Base-by-base conservation (phyloP, 2,113 vertebrate genomes). In the Cettia cetti region DNA sequence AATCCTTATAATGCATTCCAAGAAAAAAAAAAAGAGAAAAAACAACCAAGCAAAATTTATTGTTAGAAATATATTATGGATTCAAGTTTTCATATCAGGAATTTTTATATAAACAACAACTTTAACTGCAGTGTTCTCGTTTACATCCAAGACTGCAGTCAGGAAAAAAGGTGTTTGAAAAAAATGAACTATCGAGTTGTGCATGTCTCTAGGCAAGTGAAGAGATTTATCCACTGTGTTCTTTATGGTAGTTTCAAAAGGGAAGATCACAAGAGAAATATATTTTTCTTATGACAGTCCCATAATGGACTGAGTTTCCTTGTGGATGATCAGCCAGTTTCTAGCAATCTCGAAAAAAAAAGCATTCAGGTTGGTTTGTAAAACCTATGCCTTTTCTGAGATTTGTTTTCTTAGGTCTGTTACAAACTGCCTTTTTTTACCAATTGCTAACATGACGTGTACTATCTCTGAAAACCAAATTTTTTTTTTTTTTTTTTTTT, bases 381-480 rank as follows among this genome's bases (percentile, higher is more conserved):
- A 97, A 97, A 92, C 37, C 30, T 35, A 39, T n/a, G 63, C 45
- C 45, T 95, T 96, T 96, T 92, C 70, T 77, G 57, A 92, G 78
- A 95, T 96, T 96, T 95, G 15, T 81, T 94, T 96, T 82, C 44
- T 90, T 64, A 54, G 19, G 17, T 89, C 59, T 77, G 8, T 79
- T 70, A 79, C 22, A 93, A 94, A 68, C 33, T 52, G 71, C 18
- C 4, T 50, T 15, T 24, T 8, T 75, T 59, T 40, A 20, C 15
- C 61, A 50, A 16, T n/a, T 61, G n/a, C 64, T 95, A 20, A 79
- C 28, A 92, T 50, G 68, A 31, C 10, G n/a, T 76, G 23, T 8
- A 4, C 9, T 82, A 23, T 84, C 27, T 95, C 56, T 75, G 63
- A 82, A 42, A 94, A 82, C 26, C 7, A 84, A 71, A 71, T 10